phyloP scores from a whole-genome alignment of 2,888 invertebrate species.

The Galerucella pusilla region DNA sequence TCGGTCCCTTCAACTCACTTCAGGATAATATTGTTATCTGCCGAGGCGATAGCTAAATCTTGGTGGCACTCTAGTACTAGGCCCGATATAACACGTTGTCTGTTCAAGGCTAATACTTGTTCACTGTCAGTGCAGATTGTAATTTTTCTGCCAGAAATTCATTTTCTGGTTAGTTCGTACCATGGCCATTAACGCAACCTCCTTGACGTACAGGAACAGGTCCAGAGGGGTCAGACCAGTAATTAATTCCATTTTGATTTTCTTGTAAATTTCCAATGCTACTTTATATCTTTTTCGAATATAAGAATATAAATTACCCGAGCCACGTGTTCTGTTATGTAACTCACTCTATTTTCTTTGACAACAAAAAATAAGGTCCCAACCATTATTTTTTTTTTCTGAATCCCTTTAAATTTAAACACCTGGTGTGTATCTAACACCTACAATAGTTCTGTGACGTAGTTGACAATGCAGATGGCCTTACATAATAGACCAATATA shows the following conservation, averaged over 20 bases:
- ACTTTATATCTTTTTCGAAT: background rate
- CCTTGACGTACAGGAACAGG: too few species aligned
- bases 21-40: too few species aligned
- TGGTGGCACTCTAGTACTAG: too few species aligned
- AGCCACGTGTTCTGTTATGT: slow-evolving; percentile 9
- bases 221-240: too few species aligned
- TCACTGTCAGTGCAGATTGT: too few species aligned
- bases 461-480: slow-evolving; percentile 12
- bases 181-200: too few species aligned
- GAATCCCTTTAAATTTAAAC: slow-evolving; percentile 8
- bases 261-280: background rate
- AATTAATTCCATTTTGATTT: background rate
- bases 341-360: background rate
- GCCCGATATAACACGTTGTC: too few species aligned
- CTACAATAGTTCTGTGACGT: slow-evolving; percentile 20
- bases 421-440: slow-evolving; percentile 17
- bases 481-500: slow-evolving; percentile 1
- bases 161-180: too few species aligned
- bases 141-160: too few species aligned
- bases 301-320: background rate
- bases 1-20: too few species aligned
- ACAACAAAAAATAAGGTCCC: background rate
- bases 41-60: too few species aligned
- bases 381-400: background rate
- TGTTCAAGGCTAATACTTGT: too few species aligned